phyloP scores from a whole-genome alignment of 2,888 invertebrate genomes.

The Stenurella melanura region DNA sequence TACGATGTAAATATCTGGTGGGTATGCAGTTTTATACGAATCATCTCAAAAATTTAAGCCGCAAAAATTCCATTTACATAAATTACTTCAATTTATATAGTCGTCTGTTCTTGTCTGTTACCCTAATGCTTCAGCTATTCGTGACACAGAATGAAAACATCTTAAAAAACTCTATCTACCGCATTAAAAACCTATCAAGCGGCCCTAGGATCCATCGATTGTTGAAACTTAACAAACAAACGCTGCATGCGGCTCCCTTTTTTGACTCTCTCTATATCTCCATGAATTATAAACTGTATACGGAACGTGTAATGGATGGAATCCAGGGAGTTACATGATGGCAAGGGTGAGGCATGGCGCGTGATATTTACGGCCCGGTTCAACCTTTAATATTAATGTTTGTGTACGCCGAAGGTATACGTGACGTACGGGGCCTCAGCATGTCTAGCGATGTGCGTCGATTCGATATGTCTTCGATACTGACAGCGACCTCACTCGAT shows the following conservation, averaged over 20 bases:
- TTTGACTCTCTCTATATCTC: slow-evolving; percentile 16
- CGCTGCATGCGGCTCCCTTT: slow-evolving; percentile 7
- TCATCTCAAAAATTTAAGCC: no score
- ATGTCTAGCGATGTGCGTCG: slow-evolving; percentile 9
- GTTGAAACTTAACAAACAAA: slow-evolving; percentile 4
- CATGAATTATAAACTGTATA: slow-evolving; percentile 28
- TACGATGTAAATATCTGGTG: no score
- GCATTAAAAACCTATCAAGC: no score
- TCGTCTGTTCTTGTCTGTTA: no score
- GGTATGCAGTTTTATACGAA: no score
- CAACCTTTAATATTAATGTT: slow-evolving; percentile 27
- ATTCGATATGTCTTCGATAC: slow-evolving; percentile 9
- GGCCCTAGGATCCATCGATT: neutral
- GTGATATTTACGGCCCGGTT: slow-evolving; percentile 25
- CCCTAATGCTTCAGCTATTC: no score
- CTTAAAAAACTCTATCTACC: no score
- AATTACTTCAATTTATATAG: no score
- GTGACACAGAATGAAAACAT: no score
- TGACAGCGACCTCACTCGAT: neutral
- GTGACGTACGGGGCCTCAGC: slow-evolving; percentile 20
- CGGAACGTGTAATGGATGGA: slow-evolving; percentile 20
- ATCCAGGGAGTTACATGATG: slow-evolving; percentile 18
- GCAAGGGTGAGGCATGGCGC: slow-evolving; percentile 2
- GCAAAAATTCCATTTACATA: no score
- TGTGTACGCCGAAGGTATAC: slow-evolving; percentile 23